Conservation (phyloP, 30 jellyfish, hydroid and myxozoan genomes). For the Calvadosia cruxmelitensis region DNA sequence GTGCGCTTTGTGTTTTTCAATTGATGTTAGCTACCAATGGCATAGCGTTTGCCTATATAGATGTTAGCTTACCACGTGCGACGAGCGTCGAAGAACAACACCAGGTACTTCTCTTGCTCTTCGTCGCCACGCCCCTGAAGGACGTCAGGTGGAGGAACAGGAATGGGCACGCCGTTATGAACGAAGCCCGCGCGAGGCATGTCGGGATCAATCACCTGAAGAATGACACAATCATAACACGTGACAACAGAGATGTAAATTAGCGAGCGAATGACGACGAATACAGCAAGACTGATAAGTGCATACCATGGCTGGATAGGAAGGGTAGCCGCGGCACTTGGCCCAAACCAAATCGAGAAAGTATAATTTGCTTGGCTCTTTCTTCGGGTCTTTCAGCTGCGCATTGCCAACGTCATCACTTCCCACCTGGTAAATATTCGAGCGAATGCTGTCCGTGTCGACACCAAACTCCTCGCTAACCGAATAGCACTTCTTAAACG, state of each 20-base stretch:
- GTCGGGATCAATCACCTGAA: conserved; percentile 88
- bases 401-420: conserved; percentile 60
- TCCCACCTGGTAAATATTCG: conserved; percentile 68
- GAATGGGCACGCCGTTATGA: conserved; percentile 92
- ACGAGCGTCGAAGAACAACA: conserved; percentile 88
- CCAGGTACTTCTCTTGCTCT: conserved; percentile 61
- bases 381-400: conserved; percentile 66
- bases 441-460: conserved; percentile 66
- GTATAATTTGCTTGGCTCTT: conserved; percentile 42
- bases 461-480: conserved; percentile 56
- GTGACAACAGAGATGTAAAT: not conserved
- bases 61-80: conserved; percentile 74
- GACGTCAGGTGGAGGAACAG: conserved; percentile 94
- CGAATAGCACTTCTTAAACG: conserved; percentile 34
- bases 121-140: conserved; percentile 75
- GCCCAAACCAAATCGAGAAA: conserved; percentile 95
- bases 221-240: not conserved
- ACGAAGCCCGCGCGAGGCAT: conserved; percentile 91
- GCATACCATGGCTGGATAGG: conserved; percentile 98
- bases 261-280: not conserved
- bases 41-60: too few species aligned
- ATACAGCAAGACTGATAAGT: not conserved
- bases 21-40: too few species aligned
- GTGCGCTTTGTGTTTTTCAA: too few species aligned
- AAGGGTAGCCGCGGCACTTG: conserved; percentile 95